A percentile compares a stretch with the other conserved stretches of the same genome.
Conservation (phyloP, 2,113 vertebrate species). For the Eurystomus gularis region DNA sequence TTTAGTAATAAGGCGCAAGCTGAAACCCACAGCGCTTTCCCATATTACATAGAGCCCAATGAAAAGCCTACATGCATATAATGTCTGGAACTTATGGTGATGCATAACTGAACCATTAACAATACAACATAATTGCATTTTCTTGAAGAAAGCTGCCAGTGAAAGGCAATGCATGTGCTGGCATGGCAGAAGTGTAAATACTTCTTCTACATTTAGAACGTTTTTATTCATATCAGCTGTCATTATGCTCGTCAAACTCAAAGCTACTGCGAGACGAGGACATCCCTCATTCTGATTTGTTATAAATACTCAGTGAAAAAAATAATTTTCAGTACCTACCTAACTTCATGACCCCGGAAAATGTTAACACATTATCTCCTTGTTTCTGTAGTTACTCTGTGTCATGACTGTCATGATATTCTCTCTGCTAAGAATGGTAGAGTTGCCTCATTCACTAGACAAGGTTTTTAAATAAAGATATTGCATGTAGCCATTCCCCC, state of each 20-base stretch:
- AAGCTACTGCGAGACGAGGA: background rate
- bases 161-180: background rate
- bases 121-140: background rate
- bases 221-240: background rate
- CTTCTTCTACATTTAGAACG: background rate
- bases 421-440: background rate
- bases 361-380: background rate
- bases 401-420: background rate
- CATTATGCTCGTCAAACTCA: background rate
- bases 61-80: background rate
- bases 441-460: background rate
- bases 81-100: background rate
- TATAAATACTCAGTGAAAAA: background rate
- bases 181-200: background rate
- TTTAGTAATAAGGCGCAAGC: background rate
- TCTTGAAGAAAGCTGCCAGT: background rate
- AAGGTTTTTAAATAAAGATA: background rate
- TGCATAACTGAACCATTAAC: background rate
- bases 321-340: background rate
- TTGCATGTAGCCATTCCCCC: background rate
- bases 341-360: background rate
- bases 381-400: background rate
- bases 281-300: background rate
- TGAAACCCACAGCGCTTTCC: background rate
- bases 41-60: background rate